These are phyloP conservation scores for Drosophila cardini DNA, from an alignment of 1,140 invertebrate species.

Conservation along the genomic window DNA sequence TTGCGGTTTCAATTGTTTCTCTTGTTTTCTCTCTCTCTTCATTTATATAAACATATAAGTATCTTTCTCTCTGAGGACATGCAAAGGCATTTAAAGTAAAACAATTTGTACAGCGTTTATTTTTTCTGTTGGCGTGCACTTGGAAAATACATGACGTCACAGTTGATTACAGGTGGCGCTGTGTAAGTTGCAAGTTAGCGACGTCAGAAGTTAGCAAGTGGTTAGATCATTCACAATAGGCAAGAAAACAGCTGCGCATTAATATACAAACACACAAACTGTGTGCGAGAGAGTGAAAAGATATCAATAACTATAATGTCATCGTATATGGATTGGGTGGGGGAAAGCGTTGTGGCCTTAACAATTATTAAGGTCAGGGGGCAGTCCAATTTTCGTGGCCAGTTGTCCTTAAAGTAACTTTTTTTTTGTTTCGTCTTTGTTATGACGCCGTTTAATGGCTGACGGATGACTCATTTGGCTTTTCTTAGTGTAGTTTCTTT, in stretches of 20 bases:
- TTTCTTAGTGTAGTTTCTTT: constrained; percentile 13
- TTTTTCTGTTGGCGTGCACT: constrained; percentile 42
- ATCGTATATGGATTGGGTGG: background rate
- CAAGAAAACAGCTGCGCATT: constrained; percentile 50
- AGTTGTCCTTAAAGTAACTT: constrained; percentile 60
- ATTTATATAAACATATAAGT: constrained; percentile 1
- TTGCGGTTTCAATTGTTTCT: constrained; percentile 74
- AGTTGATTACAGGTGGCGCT: constrained; percentile 75
- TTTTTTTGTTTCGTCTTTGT: constrained; percentile 77
- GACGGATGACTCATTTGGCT: constrained; percentile 64
- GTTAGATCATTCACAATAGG: constrained; percentile 72
- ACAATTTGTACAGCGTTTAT: constrained; percentile 36
- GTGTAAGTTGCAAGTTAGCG: constrained; percentile 58
- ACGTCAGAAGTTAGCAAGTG: constrained; percentile 71
- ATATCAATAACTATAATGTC: constrained; percentile 22
- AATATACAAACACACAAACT: constrained; percentile 14
- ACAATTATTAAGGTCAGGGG: constrained; percentile 43
- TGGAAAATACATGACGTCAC: constrained; percentile 60
- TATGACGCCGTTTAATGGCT: constrained; percentile 61
- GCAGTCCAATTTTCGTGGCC: constrained; percentile 35
- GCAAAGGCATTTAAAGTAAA: constrained; percentile 56
- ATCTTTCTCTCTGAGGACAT: constrained; percentile 42
- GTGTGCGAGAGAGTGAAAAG: constrained; percentile 7
- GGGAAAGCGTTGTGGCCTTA: background rate
- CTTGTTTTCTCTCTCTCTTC: constrained; percentile 14